Evolutionary conservation across 1,140 invertebrate species (phyloP), one percentile per base, ranked within the genome.

Genomic region (Camponotus floridanus): DNA sequence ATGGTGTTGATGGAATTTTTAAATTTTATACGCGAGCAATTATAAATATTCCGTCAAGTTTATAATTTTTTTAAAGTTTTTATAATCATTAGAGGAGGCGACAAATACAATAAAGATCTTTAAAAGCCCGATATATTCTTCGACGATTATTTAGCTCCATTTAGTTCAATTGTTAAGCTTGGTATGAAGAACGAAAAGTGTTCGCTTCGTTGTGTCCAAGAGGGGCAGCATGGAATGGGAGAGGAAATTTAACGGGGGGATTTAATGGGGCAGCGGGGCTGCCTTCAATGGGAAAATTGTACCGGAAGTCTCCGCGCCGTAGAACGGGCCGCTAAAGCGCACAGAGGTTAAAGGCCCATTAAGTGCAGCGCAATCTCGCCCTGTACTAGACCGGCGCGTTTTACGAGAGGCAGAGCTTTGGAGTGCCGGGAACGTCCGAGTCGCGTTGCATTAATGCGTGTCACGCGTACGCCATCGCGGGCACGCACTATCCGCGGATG

Each of bases 321-420:
- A 59, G 68, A 55, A 76, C 85, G 65, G 62, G 39, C 61, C 74
- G 79, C 59, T 59, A 48, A 64, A 67, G 65, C 73, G 76, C 45
- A 57, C 85, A 84, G 86, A 84, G 91, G 89, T 92, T 92, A 92
- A 92, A 91, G 91, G 88, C 91, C 91, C 92, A 91, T 92, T 92
- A 91, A 92, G 88, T 89, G 84, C 86, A 81, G 71, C 84, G 90
- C 91, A 91, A 92, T 92, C 91, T 89, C 91, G 87, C 84, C 73
- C 84, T 87, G 74, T 61, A 57, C 74, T 86, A 71, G 48, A 51
- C 48, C 59, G 31, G 31, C 48, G 87, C 64, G 57, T 64, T 83
- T 79, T 86, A 55, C 71, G 70, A 39, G 76, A 71, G 79, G 39
- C 67, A 57, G 70, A 39, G 61, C 51, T 51, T 51, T 8, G 15